phyloP scores from a whole-genome alignment of 2,113 vertebrate species.

The Sapajus apella region DNA sequence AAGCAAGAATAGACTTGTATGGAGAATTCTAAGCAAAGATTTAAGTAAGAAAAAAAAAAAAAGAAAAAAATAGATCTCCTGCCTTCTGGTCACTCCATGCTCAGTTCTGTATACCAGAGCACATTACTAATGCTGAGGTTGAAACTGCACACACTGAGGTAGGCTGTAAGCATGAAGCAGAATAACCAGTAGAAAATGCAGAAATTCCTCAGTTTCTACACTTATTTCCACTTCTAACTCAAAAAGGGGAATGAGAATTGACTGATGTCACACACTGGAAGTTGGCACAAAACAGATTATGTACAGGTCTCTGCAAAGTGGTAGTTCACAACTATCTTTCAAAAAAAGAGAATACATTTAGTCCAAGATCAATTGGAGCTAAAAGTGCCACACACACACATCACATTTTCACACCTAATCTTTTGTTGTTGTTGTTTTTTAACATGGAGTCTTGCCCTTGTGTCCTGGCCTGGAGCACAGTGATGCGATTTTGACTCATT shows the following conservation, averaged over 20 bases:
- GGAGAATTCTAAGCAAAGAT: neutral
- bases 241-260: neutral
- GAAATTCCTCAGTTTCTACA: neutral
- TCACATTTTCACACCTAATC: neutral
- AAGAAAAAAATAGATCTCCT: neutral
- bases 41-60: neutral
- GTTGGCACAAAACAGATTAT: neutral
- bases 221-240: neutral
- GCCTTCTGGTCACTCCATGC: too few relatives aligned
- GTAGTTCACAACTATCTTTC: neutral
- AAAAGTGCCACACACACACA: neutral
- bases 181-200: neutral
- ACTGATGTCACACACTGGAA: neutral
- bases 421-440: neutral
- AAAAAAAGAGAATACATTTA: neutral
- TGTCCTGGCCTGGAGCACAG: too few relatives aligned
- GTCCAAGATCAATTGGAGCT: neutral
- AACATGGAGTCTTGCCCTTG: too few relatives aligned
- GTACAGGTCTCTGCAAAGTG: neutral
- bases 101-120: fast-evolving
- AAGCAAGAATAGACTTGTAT: neutral
- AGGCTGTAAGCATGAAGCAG: neutral
- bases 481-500: too few relatives aligned
- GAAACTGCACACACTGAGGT: neutral
- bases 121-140: neutral